Base-by-base conservation (phyloP, 2,888 invertebrate species). In the Nomada ruficornis region DNA sequence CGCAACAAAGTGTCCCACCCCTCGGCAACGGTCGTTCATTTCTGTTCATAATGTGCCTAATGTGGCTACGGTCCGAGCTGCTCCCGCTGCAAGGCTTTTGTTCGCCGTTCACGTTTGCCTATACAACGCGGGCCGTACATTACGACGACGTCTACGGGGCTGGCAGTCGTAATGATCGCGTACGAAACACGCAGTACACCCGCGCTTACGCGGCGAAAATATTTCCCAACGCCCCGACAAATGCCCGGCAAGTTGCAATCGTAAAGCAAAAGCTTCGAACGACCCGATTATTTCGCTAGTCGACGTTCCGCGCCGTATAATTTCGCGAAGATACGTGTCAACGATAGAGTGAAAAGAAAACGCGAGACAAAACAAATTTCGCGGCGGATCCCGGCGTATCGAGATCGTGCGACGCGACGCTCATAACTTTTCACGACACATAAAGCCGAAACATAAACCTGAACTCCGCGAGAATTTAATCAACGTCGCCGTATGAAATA, bases 21-120 rank as follows among this genome's bases (percentile, higher is more conserved):
- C 55, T 11, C 23, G 13, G 26, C 60, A 60, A 67, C 74, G 63
- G 73, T 74, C 84, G 83, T 81, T 83, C 79, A 74, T 87, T 81
- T 76, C 88, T 74, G 80, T 76, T 87, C 88, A 60, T 87, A 87
- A 87, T 85, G 81, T 74, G 85, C 78, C 87, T 85, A 87, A 87
- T 85, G 83, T 71, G 77, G 71, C 81, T 69, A 74, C 54, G 79
- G 79, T 79, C 79, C 78, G 80, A 81, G 83, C 77, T 74, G 85
- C 77, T 87, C 70, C 83, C 75, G 67, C 63, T 59, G 87, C 71
- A 68, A 85, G 55, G 76, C 87, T 82, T 87, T 87, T 86, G 86
- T 85, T 81, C 81, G 62, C 68, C 47, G 62, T 77, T 83, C 83
- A 52, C 75, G 75, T 71, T 77, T 80, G 72, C 62, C 60, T 67